Evolutionary conservation across 2,113 vertebrate species (phyloP), one percentile per base, ranked within the genome.

Genomic region (Nycticryphes semicollaris): DNA sequence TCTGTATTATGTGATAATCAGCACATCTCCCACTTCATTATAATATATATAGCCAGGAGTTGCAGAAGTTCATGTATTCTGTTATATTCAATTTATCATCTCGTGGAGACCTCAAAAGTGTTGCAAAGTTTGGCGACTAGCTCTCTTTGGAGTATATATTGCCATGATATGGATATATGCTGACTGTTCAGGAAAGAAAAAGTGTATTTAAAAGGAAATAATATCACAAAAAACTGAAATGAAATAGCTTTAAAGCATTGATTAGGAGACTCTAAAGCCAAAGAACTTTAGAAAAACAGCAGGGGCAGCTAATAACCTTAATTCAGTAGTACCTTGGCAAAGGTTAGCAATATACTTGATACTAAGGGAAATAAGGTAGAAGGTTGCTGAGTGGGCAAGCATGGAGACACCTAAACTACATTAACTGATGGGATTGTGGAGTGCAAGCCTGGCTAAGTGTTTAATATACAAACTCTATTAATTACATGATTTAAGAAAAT

Each of bases 1-100:
- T 88, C 95, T 97, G 77, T 83, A 90, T 94, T 98, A 97, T 88
- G 87, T 96, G 96, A 94, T 97, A 97, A 98, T 98, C 92, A 97
- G 95, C 84, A 94, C 94, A 93, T 96, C 94, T 95, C 89, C 75
- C 80, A 69, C 75, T 97, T 97, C 94, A 92, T 89, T 83, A 57
- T 72, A 83, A 81, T 94, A 74, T 90, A 73, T 74, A 94, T 67
- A 88, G 25, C 37, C 72, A 93, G 27, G 48, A 94, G 53, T 84
- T 56, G 31, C 69, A 77, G 33, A 51, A 85, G 82, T 97, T 97
- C 69, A 88, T 64, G 84, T 60, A 70, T 50, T 96, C 89, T 62
- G 70, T 97, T 96, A 63, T 87, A 96, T 96, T 95, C 72, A 96
- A 96, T 97, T 97, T 96, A 93, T 91, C 48, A 31, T 84, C 82